A percentile compares a stretch with the other conserved stretches of the same genome.
Conservation (phyloP, 2,797 vertebrate genomes). For the Eremophila alpestris region DNA sequence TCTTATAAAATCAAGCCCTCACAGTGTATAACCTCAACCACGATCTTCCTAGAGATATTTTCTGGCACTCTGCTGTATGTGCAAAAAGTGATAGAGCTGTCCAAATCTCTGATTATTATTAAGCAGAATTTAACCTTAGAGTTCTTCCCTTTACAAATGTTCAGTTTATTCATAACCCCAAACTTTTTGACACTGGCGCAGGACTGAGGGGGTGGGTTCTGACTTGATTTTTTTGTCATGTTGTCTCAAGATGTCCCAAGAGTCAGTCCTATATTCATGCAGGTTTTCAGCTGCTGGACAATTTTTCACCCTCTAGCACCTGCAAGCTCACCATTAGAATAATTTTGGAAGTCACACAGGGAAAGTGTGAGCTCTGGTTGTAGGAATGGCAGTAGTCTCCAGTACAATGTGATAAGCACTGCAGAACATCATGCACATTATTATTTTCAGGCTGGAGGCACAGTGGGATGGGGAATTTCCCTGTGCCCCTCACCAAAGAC, state of each 20-base stretch:
- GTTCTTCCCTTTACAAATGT: background rate
- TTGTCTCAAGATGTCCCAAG: background rate
- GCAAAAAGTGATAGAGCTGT: background rate
- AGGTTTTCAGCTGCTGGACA: background rate
- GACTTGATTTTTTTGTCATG: background rate
- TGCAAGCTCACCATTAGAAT: background rate
- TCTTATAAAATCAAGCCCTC: conserved; percentile 44
- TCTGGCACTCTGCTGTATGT: background rate
- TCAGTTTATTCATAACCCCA: background rate
- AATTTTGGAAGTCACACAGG: background rate
- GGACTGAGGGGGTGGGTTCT: rapidly evolving
- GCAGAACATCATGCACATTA: background rate
- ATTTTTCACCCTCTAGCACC: background rate
- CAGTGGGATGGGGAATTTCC: background rate
- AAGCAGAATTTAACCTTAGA: background rate
- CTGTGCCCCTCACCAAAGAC: rapidly evolving
- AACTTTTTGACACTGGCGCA: background rate
- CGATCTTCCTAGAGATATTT: background rate
- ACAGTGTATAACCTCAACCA: background rate
- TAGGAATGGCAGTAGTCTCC: background rate
- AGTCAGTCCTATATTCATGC: background rate
- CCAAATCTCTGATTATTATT: background rate
- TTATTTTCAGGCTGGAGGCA: background rate
- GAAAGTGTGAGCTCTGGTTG: rapidly evolving
- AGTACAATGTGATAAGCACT: no score